phyloP scores from a whole-genome alignment of 2,797 vertebrate species.

The Sebastes taczanowskii region DNA sequence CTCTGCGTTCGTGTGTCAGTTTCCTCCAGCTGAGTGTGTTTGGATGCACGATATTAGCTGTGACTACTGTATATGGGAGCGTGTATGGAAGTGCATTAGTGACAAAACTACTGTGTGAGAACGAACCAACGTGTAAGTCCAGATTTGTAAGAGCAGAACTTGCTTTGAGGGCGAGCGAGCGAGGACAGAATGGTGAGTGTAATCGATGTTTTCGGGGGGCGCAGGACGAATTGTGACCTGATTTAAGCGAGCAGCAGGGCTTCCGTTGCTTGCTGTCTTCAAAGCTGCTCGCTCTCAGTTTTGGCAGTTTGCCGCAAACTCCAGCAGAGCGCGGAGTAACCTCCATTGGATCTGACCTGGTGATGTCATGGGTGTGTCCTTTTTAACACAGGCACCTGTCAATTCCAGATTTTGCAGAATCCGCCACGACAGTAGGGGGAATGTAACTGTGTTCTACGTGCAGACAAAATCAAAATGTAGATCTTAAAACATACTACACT shows the following conservation, averaged over 20 bases:
- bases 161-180: background rate
- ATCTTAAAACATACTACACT: too few relatives aligned
- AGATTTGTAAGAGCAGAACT: background rate
- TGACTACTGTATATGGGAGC: background rate
- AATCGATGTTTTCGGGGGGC: background rate
- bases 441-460: too few relatives aligned
- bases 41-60: conserved; percentile 15
- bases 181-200: background rate
- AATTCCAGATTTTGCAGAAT: background rate
- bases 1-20: background rate
- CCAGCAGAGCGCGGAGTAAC: background rate
- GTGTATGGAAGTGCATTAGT: background rate
- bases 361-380: background rate
- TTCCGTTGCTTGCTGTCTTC: background rate
- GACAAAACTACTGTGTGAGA: background rate
- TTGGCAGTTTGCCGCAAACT: background rate
- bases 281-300: background rate
- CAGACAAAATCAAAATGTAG: too few relatives aligned
- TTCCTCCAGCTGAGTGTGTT: conserved; percentile 17
- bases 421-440: too few relatives aligned
- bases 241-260: background rate
- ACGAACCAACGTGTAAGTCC: background rate
- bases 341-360: background rate
- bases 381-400: background rate
- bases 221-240: background rate